Conservation (phyloP, 1,140 invertebrate genomes). For the Cecropterus lyciades region DNA sequence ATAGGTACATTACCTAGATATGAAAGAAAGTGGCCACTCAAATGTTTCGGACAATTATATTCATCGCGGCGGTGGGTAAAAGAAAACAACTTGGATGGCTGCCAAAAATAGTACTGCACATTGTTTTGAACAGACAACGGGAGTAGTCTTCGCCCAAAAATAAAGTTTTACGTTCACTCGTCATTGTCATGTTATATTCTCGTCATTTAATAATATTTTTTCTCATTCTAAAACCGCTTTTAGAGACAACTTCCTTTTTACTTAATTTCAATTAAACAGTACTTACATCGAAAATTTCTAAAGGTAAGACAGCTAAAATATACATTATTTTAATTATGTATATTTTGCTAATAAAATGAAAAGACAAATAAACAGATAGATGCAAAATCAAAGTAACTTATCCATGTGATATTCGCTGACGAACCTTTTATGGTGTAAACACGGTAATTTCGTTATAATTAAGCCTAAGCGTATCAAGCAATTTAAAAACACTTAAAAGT, state of each 20-base stretch:
- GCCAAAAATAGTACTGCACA: conserved; percentile 31
- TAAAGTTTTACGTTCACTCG: conserved; percentile 6
- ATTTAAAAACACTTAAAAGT: conserved; percentile 48
- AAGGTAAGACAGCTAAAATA: no score
- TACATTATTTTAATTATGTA: no score
- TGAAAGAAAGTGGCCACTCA: conserved; percentile 12
- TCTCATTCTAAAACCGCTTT: no score
- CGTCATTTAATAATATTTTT: no score
- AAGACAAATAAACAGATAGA: no score
- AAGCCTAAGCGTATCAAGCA: conserved; percentile 49
- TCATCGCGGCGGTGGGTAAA: background rate
- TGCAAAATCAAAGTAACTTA: no score
- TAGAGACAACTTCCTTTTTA: no score
- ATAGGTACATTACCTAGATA: no score
- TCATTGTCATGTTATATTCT: background rate
- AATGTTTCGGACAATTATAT: conserved; percentile 27
- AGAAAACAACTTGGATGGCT: conserved; percentile 30
- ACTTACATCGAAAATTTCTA: no score
- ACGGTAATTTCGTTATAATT: conserved; percentile 50
- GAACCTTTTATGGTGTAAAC: conserved; percentile 21
- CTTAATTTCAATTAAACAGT: no score
- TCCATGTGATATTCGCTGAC: background rate
- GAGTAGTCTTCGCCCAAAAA: background rate
- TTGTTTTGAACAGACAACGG: conserved; percentile 9
- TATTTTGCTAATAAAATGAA: no score